These are phyloP conservation scores for Macrobrachium nipponense DNA, from an alignment of 1,140 invertebrate species.

Conservation along the genomic window DNA sequence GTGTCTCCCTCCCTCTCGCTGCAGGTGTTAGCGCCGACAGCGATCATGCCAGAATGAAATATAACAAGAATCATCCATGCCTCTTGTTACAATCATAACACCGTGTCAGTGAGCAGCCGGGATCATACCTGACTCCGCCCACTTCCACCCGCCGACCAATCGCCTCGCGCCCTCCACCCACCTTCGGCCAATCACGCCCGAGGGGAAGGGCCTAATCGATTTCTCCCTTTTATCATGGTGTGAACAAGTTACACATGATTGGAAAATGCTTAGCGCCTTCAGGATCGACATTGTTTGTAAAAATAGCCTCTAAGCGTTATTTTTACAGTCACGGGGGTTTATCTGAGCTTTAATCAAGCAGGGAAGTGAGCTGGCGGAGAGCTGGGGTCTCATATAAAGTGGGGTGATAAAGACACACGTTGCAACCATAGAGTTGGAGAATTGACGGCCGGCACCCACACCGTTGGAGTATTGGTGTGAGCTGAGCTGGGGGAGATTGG, in stretches of 20 bases:
- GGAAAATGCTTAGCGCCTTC: conserved; percentile 56
- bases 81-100: conserved; percentile 59
- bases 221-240: conserved; percentile 60
- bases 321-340: conserved; percentile 26
- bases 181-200: conserved; percentile 45
- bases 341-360: neutral
- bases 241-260: conserved; percentile 60
- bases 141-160: conserved; percentile 31
- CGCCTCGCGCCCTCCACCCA: conserved; percentile 7
- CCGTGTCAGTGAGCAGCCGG: conserved; percentile 41
- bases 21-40: conserved; percentile 43
- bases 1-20: conserved; percentile 12
- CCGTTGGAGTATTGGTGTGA: conserved; percentile 49
- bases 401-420: conserved; percentile 27
- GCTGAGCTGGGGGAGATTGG: conserved; percentile 39
- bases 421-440: conserved; percentile 41
- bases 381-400: no score
- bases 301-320: conserved; percentile 25
- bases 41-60: conserved; percentile 59
- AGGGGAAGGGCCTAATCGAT: conserved; percentile 61
- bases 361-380: no score
- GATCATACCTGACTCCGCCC: conserved; percentile 42
- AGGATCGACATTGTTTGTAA: conserved; percentile 51
- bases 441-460: conserved; percentile 36
- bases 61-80: conserved; percentile 59